phyloP scores from a whole-genome alignment of 1,140 invertebrate species.

The Achatina immaculata region DNA sequence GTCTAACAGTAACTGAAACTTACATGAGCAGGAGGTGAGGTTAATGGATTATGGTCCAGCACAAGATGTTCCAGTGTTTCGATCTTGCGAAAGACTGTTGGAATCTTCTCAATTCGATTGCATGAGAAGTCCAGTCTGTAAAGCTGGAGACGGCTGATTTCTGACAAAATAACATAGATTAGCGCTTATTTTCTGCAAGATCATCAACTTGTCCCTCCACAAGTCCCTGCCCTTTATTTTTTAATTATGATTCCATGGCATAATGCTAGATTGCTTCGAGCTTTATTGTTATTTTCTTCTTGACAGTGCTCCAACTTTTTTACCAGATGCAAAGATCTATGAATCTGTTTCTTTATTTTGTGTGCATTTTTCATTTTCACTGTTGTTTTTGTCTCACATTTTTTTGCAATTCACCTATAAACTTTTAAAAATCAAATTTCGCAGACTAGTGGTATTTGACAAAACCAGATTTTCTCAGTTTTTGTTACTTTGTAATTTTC shows the following conservation, averaged over 20 bases:
- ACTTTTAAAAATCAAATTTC: too few species aligned
- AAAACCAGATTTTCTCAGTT: too few species aligned
- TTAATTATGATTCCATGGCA: background rate
- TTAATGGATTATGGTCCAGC: conserved; percentile 89
- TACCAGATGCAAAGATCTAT: too few species aligned
- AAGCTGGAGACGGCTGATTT: conserved; percentile 81
- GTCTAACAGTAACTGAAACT: too few species aligned
- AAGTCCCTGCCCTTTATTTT: background rate
- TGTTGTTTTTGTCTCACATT: too few species aligned
- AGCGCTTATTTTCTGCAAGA: background rate
- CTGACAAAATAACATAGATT: conserved; percentile 73
- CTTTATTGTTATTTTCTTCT: too few species aligned
- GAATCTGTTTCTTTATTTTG: too few species aligned
- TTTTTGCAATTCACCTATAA: too few species aligned
- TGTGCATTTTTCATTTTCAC: too few species aligned
- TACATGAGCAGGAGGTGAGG: conserved; percentile 91
- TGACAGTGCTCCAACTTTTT: too few species aligned
- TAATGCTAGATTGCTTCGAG: background rate
- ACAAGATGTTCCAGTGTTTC: conserved; percentile 82
- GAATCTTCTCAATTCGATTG: conserved; percentile 88
- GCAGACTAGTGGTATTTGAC: too few species aligned
- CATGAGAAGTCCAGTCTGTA: conserved; percentile 87
- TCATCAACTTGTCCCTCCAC: background rate
- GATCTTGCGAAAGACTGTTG: conserved; percentile 88
- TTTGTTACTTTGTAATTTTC: too few species aligned